Base-by-base conservation (phyloP, 2,797 vertebrate genomes). In the Epinephelus malabaricus region DNA sequence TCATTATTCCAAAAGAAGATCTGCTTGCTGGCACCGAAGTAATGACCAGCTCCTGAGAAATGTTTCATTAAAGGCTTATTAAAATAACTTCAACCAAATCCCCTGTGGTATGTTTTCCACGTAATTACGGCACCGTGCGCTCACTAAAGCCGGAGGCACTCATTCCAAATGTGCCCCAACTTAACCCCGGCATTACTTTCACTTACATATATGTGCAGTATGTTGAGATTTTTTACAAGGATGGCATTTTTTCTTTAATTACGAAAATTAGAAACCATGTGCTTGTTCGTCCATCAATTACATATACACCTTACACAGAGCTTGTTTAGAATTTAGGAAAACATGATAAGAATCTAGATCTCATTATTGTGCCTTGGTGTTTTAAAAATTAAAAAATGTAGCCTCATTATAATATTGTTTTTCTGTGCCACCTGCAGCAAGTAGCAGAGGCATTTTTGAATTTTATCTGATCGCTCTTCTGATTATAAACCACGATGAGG, bases 41-140 rank as follows among this genome's bases (percentile, higher is more conserved):
- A 84, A 87, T 23, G 79, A 25, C 72, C 64, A 59, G 69, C 87
- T 79, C 69, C 70, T 55, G 64, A 90, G 82, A 92, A 87, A 90
- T 72, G 88, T 90, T 92, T 92, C 81, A 93, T 94, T 92, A 94
- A 91, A 90, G 75, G 76, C 86, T 90, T 89, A 91, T 91, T 90
- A 90, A 93, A 92, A 90, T 53, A 49, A 78, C 83, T 88, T 78
- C 59, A 45, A 56, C 80, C 72, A 88, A 93, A 92, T 92, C 91
- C 84, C 74, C 87, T 61, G 79, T 71, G 88, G 89, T 88, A 92
- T 89, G 90, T 87, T 81, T 69, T 76, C 86, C 65, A 69, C 69
- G 71, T 90, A 90, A 87, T 92, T 64, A 91, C 82, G 54, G 73
- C 74, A 81, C 82, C 69, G 30, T 80, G 83, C 53, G 27, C 69